A percentile compares a stretch with the other conserved stretches of the same genome.
Conservation (phyloP, 2,888 invertebrate genomes). For the Eristalis tenax region DNA sequence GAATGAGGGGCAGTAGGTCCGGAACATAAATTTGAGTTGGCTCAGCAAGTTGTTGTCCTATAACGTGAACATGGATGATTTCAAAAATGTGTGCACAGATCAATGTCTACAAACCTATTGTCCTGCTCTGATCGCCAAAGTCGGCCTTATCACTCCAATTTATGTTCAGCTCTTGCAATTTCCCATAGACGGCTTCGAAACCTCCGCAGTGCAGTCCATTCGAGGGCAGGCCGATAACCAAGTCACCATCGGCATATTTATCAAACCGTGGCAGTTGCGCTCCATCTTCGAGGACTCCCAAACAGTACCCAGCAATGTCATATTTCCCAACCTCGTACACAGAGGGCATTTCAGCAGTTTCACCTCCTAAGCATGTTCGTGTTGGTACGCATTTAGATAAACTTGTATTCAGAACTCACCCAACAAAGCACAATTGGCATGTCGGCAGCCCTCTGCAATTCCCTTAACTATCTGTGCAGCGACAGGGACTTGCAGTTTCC, state of each 20-base stretch:
- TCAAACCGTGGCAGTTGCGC: slow-evolving; percentile 86
- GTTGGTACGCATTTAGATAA: neutral
- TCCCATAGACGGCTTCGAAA: slow-evolving; percentile 92
- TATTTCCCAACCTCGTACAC: slow-evolving; percentile 94
- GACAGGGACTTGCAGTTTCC: slow-evolving; percentile 88
- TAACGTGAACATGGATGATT: neutral
- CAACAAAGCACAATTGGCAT: slow-evolving; percentile 92
- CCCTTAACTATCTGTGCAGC: slow-evolving; percentile 92
- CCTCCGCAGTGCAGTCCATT: slow-evolving; percentile 97
- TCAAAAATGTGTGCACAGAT: neutral
- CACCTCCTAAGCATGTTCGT: slow-evolving; percentile 84
- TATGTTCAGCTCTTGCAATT: slow-evolving; percentile 86
- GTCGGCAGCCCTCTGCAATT: slow-evolving; percentile 92
- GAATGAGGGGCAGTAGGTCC: slow-evolving; percentile 87
- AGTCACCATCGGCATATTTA: slow-evolving; percentile 88
- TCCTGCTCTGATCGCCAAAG: slow-evolving; percentile 83
- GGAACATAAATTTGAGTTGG: slow-evolving; percentile 95
- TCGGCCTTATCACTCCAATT: slow-evolving; percentile 84
- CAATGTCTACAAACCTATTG: slow-evolving; percentile 83
- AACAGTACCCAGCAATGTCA: slow-evolving; percentile 97
- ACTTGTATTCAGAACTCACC: slow-evolving; percentile 82
- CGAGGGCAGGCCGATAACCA: slow-evolving; percentile 92
- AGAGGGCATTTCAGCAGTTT: slow-evolving; percentile 98
- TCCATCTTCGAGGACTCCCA: slow-evolving; percentile 93
- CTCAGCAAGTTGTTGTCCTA: slow-evolving; percentile 90